Evolutionary conservation across 2,113 vertebrate genomes (phyloP).

Genomic region (Ctenodactylus gundi): DNA sequence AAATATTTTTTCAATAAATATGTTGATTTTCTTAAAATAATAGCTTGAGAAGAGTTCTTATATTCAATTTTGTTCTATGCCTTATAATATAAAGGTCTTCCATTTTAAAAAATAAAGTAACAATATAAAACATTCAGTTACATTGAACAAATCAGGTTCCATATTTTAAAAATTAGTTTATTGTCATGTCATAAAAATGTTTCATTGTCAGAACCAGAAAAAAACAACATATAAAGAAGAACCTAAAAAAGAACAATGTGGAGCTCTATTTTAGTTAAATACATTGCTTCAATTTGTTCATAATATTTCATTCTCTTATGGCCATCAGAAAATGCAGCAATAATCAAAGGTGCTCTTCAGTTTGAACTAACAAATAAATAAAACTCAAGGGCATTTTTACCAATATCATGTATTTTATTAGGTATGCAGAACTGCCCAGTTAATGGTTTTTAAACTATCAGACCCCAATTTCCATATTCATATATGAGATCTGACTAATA

Average conservation of each 20-base stretch:
- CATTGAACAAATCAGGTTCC: neutral
- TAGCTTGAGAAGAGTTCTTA: neutral
- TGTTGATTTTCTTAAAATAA: slow-evolving; percentile 48
- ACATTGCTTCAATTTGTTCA: neutral
- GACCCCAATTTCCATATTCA: neutral
- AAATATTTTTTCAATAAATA: neutral
- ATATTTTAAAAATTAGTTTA: neutral
- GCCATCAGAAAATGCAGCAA: slow-evolving; percentile 27
- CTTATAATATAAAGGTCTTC: slow-evolving; percentile 24
- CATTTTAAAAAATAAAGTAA: slow-evolving; percentile 8
- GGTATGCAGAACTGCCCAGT: neutral
- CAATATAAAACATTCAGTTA: slow-evolving; percentile 32
- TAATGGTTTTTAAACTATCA: slow-evolving; percentile 31
- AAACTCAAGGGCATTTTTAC: slow-evolving; percentile 23
- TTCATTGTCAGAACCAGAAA: slow-evolving; percentile 6
- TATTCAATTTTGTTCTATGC: slow-evolving; percentile 9
- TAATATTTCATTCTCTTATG: neutral
- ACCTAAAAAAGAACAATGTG: neutral
- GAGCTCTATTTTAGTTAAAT: neutral
- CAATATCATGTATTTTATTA: slow-evolving; percentile 13
- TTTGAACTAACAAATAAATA: slow-evolving; percentile 39
- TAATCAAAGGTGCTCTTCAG: neutral
- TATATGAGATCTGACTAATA: neutral
- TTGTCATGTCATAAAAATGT: slow-evolving; percentile 15
- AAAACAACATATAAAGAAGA: neutral